Percentiles rank a stretch among this genome's conserved stretches.
phyloP scores from a whole-genome alignment of 2,888 invertebrate species.

The Euclidia mi region DNA sequence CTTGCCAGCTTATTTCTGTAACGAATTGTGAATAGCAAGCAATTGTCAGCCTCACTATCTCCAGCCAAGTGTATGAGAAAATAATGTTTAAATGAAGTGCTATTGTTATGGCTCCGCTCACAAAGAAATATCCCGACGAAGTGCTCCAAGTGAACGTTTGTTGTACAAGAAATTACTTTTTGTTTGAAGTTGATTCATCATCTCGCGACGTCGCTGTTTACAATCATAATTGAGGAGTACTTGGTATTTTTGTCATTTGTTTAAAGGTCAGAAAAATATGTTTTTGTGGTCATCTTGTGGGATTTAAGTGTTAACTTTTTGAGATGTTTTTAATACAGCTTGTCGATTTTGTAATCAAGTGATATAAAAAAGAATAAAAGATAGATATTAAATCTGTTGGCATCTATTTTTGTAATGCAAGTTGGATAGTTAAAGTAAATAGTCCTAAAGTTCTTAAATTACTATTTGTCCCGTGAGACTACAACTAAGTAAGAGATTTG shows the following conservation, averaged over 20 bases:
- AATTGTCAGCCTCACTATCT: conserved; percentile 65
- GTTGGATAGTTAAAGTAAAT: too few species aligned
- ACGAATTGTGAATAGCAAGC: conserved; percentile 72
- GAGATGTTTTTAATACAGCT: too few species aligned
- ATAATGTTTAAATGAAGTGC: conserved; percentile 76
- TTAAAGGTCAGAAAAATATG: not conserved
- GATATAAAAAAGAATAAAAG: too few species aligned
- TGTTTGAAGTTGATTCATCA: conserved; percentile 55
- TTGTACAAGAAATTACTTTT: conserved; percentile 68
- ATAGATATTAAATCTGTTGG: too few species aligned
- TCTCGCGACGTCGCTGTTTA: conserved; percentile 25
- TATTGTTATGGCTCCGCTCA: conserved; percentile 66
- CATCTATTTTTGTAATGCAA: too few species aligned
- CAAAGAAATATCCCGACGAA: conserved; percentile 70
- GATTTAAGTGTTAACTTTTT: too few species aligned
- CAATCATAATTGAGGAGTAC: conserved; percentile 33
- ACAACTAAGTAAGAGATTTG: too few species aligned
- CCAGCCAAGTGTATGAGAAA: conserved; percentile 68
- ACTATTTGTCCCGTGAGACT: too few species aligned
- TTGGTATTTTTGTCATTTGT: conserved; percentile 1
- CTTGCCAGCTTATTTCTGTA: conserved; percentile 55
- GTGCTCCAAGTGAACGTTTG: conserved; percentile 61
- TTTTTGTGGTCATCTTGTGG: too few species aligned
- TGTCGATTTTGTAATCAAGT: too few species aligned
- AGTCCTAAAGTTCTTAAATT: too few species aligned